Percentiles rank a stretch among this genome's conserved stretches.
Evolutionary conservation across 2,888 invertebrate species (phyloP).

Genomic region (Eugnorisma glareosa): DNA sequence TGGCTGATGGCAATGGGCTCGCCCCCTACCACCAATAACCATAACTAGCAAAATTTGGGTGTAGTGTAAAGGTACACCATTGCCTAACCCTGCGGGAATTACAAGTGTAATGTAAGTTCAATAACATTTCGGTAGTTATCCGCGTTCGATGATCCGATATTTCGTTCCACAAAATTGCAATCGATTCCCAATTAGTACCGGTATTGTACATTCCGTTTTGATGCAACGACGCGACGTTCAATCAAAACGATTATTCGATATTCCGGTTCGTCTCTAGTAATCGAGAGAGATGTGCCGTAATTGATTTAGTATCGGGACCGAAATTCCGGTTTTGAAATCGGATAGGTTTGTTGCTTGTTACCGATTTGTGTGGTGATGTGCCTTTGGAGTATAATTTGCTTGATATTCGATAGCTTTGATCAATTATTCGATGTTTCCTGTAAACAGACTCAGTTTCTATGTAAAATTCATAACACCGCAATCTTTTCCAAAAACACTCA

Average conservation of each 20-base stretch:
- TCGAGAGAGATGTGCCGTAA: conserved; percentile 29
- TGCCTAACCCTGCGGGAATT: neutral
- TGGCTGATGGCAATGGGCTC: neutral
- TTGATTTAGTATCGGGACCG: conserved; percentile 35
- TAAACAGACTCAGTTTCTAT: neutral
- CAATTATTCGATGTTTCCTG: conserved; percentile 22
- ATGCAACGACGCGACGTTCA: conserved; percentile 55
- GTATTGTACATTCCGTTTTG: conserved; percentile 39
- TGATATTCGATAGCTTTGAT: conserved; percentile 39
- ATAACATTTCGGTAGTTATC: conserved; percentile 22
- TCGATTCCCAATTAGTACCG: conserved; percentile 56
- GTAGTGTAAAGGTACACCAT: neutral
- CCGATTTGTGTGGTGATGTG: conserved; percentile 19
- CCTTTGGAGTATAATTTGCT: conserved; percentile 10
- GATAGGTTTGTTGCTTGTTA: conserved; percentile 37
- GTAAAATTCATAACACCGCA: neutral
- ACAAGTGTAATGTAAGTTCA: conserved; percentile 29
- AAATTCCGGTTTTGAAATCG: conserved; percentile 31
- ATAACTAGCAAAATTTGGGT: neutral
- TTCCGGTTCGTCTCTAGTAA: conserved; percentile 38
- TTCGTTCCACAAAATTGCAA: conserved; percentile 54
- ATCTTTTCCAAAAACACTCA: conserved; percentile 3
- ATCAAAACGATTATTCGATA: conserved; percentile 50
- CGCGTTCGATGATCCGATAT: conserved; percentile 30
- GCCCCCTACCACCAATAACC: neutral